phyloP scores from a whole-genome alignment of 2,797 vertebrate genomes.

The Sphaeramia orbicularis region DNA sequence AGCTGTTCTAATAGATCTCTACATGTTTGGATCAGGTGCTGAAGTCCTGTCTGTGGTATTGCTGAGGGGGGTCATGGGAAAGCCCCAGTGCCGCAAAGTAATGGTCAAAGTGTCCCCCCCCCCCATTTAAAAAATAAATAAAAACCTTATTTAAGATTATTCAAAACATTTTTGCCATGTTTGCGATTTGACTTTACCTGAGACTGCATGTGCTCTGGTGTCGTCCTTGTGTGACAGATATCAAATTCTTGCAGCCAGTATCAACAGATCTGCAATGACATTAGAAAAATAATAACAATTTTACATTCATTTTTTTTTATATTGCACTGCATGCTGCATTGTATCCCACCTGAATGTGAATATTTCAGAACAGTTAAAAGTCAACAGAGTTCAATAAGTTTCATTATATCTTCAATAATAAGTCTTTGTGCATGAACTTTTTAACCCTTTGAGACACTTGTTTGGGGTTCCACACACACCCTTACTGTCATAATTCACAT shows the following conservation, averaged over 20 bases:
- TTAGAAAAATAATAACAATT: background rate
- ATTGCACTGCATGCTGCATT: background rate
- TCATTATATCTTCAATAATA: background rate
- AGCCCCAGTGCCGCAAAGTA: constrained; percentile 54
- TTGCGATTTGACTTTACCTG: constrained; percentile 75
- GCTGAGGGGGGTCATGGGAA: constrained; percentile 81
- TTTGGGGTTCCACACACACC: background rate
- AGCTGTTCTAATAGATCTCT: constrained; percentile 22
- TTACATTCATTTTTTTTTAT: background rate
- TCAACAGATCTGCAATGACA: constrained; percentile 68
- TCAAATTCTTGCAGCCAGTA: constrained; percentile 42
- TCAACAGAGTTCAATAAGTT: too few relatives aligned
- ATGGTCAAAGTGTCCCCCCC: constrained; percentile 29
- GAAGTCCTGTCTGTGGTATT: constrained; percentile 50
- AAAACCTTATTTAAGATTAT: background rate
- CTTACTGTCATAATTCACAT: constrained; percentile 38
- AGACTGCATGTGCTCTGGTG: constrained; percentile 84
- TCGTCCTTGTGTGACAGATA: constrained; percentile 49
- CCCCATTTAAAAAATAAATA: too few relatives aligned
- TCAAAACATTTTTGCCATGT: too few relatives aligned
- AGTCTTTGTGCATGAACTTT: background rate
- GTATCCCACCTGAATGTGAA: too few relatives aligned
- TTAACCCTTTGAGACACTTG: constrained; percentile 29
- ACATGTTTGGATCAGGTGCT: constrained; percentile 63
- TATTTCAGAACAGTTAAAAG: too few relatives aligned